A percentile compares a stretch with the other conserved stretches of the same genome.
These are phyloP conservation scores for Dryobates pubescens DNA, from an alignment of 2,797 vertebrate species.

Conservation along the genomic window DNA sequence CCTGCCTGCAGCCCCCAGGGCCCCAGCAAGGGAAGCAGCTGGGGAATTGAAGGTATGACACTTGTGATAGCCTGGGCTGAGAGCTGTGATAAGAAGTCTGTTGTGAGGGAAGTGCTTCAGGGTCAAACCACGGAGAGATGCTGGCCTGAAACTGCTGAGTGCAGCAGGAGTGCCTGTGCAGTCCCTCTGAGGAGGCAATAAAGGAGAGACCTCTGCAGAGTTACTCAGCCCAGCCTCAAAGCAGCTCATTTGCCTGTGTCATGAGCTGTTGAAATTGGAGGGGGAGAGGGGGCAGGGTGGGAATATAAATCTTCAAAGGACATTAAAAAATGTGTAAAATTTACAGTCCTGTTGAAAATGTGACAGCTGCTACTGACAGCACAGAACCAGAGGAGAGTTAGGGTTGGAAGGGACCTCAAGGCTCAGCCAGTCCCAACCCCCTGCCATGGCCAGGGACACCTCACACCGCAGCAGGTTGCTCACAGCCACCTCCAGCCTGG, in stretches of 20 bases:
- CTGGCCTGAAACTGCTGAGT: not conserved
- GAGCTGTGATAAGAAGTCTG: not conserved
- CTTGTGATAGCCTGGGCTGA: not conserved
- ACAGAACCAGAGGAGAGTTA: not conserved
- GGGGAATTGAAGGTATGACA: not conserved
- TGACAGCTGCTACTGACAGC: not conserved
- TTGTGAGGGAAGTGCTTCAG: not conserved
- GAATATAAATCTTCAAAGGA: not conserved
- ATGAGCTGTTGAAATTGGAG: not conserved
- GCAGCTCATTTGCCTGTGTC: not conserved
- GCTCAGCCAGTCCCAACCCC: no score
- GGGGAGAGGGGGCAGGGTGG: no score
- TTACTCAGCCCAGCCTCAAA: not conserved
- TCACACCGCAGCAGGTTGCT: no score
- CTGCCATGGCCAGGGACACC: no score
- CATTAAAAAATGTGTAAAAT: not conserved
- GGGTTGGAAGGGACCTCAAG: no score
- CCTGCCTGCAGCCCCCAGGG: not conserved
- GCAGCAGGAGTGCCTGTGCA: not conserved
- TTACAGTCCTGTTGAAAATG: not conserved
- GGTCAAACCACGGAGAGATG: not conserved
- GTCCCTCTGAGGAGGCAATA: not conserved
- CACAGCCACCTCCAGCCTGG: no score
- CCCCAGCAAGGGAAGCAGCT: not conserved
- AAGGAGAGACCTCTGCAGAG: not conserved